Percentiles rank a stretch among this genome's conserved stretches.
Conservation (phyloP, 2,888 invertebrate genomes). For the Branchipolynoe longqiensis region DNA sequence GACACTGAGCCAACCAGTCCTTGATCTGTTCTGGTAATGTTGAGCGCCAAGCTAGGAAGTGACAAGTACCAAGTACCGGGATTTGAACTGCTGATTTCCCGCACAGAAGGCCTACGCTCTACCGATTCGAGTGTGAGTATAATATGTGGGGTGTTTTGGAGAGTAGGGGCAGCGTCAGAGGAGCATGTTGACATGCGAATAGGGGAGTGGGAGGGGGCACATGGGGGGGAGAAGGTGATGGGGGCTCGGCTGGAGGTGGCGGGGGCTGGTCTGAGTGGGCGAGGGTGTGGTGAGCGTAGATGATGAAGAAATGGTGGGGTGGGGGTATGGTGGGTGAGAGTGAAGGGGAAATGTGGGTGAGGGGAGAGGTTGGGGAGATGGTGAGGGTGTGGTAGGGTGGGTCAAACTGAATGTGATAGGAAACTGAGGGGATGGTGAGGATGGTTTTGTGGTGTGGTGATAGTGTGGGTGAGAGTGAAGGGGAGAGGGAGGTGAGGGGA, state of each 20-base stretch:
- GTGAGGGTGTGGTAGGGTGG: not conserved
- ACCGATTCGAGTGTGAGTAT: too few species aligned
- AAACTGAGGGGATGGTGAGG: not conserved
- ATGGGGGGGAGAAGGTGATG: not conserved
- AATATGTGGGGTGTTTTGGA: too few species aligned
- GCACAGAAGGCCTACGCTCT: too few species aligned
- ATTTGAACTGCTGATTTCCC: too few species aligned
- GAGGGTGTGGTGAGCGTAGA: not conserved
- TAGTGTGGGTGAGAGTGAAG: not conserved
- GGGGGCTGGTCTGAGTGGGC: not conserved
- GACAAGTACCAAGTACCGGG: too few species aligned
- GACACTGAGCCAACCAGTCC: too few species aligned
- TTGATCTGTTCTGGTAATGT: too few species aligned
- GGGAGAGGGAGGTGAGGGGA: not conserved
- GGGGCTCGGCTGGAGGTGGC: not conserved
- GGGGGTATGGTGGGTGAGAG: not conserved
- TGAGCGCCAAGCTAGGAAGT: too few species aligned
- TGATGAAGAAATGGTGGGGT: not conserved
- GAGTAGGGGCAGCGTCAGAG: too few species aligned
- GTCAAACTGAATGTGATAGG: not conserved
- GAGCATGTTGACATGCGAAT: too few species aligned
- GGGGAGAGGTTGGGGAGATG: not conserved
- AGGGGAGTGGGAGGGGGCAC: too few species aligned
- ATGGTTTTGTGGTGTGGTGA: too few species aligned
- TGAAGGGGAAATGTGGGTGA: not conserved